phyloP scores from a whole-genome alignment of 2,888 invertebrate species.

The Drepana falcataria region DNA sequence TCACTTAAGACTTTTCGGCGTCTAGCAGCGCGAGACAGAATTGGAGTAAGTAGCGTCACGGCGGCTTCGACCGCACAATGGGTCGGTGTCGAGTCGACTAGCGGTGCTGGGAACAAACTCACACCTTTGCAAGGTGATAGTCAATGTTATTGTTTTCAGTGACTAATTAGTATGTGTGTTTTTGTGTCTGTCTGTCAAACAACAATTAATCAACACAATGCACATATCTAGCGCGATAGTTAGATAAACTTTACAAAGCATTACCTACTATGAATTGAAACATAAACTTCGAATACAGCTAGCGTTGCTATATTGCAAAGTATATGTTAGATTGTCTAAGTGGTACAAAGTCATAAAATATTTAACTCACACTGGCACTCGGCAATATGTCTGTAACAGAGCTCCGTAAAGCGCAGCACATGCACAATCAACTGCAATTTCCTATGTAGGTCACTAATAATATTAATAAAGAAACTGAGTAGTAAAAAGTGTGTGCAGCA shows the following conservation, averaged over 20 bases:
- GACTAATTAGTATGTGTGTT: conserved; percentile 62
- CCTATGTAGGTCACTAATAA: conserved; percentile 38
- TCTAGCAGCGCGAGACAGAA: conserved; percentile 58
- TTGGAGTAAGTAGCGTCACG: conserved; percentile 79
- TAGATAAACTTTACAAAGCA: neutral
- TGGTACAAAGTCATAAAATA: conserved; percentile 14
- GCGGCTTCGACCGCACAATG: conserved; percentile 75
- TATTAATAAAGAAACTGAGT: conserved; percentile 38
- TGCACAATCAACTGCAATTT: conserved; percentile 22
- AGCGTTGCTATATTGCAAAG: neutral
- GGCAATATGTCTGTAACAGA: conserved; percentile 2
- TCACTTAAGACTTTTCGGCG: conserved; percentile 53
- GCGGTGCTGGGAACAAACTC: conserved; percentile 70
- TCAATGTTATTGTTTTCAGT: conserved; percentile 67
- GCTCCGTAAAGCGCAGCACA: conserved; percentile 16
- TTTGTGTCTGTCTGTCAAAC: conserved; percentile 23
- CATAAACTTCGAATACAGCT: neutral
- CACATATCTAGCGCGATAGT: neutral
- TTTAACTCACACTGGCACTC: conserved; percentile 15
- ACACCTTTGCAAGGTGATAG: conserved; percentile 69
- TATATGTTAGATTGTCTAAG: conserved; percentile 13
- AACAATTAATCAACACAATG: conserved; percentile 1
- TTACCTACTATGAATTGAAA: neutral
- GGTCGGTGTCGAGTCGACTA: conserved; percentile 68
- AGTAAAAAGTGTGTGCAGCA: conserved; percentile 53